Conservation (phyloP, 2,797 vertebrate genomes). For the Squalus acanthias region DNA sequence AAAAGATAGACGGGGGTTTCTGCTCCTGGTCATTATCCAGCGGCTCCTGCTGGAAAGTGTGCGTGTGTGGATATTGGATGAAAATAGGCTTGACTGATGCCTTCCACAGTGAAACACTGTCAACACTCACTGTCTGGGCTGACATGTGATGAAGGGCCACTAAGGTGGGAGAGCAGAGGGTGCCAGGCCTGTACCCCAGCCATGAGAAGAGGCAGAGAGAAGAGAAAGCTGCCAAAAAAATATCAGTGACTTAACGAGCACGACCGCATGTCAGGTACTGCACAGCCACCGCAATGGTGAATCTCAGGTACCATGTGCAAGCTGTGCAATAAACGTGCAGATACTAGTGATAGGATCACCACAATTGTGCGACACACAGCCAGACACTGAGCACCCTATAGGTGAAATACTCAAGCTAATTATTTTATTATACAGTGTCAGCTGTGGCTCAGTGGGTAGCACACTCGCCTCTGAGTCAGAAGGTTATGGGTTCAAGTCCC, state of each 20-base stretch:
- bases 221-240: not conserved
- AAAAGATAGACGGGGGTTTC: not conserved
- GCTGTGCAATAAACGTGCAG: not conserved
- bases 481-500: too few relatives aligned
- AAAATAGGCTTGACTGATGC: not conserved
- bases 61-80: not conserved
- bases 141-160: not conserved
- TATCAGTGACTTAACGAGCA: not conserved
- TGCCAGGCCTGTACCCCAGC: too few relatives aligned
- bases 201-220: not conserved
- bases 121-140: not conserved
- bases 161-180: not conserved
- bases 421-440: too few relatives aligned
- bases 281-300: not conserved
- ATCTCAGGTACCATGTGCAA: not conserved
- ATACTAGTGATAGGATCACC: not conserved
- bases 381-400: not conserved
- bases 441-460: too few relatives aligned
- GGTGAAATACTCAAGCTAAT: not conserved
- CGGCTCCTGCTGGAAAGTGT: not conserved
- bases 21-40: not conserved
- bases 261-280: not conserved
- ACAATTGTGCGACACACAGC: not conserved
- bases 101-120: not conserved
- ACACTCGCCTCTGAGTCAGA: too few relatives aligned